A percentile compares a stretch with the other conserved stretches of the same genome.
These are phyloP conservation scores for Epizoanthus illoricatus DNA, from an alignment of 92 coral and sea anemone genomes.

Conservation along the genomic window DNA sequence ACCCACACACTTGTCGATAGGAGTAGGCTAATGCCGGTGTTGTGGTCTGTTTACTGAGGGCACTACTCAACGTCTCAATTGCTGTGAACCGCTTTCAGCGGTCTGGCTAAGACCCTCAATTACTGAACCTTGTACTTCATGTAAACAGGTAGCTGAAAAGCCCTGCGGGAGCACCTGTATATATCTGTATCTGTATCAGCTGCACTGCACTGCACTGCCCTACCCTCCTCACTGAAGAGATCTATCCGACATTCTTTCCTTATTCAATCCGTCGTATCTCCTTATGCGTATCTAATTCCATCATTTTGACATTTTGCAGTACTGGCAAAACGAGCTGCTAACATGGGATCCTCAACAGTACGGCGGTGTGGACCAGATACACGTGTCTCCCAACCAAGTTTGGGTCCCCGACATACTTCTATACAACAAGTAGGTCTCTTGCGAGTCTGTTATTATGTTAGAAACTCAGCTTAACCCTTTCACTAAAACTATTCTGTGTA, in stretches of 20 bases:
- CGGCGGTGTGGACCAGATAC: conserved; percentile 67
- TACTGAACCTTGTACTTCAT: too few species aligned
- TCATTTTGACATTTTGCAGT: conserved; percentile 40
- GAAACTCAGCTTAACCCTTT: neutral
- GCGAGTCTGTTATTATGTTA: neutral
- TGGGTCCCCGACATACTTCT: conserved; percentile 96
- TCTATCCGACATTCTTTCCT: neutral
- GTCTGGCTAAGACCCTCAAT: too few species aligned
- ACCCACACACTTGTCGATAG: too few species aligned
- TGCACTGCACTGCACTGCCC: too few species aligned
- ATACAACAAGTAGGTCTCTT: conserved; percentile 83
- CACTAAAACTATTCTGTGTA: neutral
- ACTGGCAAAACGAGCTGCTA: conserved; percentile 81
- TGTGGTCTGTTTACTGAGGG: too few species aligned
- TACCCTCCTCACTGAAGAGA: too few species aligned
- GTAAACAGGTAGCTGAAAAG: too few species aligned
- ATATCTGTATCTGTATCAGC: neutral
- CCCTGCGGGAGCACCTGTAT: too few species aligned
- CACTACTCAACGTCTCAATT: too few species aligned
- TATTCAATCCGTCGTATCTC: neutral
- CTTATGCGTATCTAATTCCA: too few species aligned
- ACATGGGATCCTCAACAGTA: conserved; percentile 82
- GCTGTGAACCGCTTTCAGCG: too few species aligned
- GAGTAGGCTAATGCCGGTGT: too few species aligned
- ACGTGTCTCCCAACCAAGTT: conserved; percentile 60